phyloP scores from a whole-genome alignment of 2,888 invertebrate species.

The Drosophila glabriapex region DNA sequence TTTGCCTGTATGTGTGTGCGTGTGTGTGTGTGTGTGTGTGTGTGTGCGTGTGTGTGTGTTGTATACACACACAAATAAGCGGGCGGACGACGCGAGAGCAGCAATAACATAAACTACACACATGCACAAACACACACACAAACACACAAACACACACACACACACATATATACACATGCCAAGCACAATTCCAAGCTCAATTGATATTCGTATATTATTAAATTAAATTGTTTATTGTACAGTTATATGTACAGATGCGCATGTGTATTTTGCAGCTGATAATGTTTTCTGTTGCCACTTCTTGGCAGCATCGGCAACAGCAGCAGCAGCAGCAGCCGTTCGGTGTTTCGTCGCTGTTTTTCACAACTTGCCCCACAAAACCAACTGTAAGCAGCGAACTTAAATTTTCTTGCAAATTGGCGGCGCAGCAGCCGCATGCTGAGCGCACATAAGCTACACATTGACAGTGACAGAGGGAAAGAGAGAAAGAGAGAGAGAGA shows the following conservation, averaged over 20 bases:
- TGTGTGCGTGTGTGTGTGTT: slow-evolving; percentile 3
- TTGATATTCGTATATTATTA: slow-evolving; percentile 58
- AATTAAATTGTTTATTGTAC: slow-evolving; percentile 55
- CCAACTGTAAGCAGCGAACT: slow-evolving; percentile 78
- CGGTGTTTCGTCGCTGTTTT: slow-evolving; percentile 57
- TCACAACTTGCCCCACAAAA: slow-evolving; percentile 76
- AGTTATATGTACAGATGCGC: neutral
- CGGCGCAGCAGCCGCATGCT: slow-evolving; percentile 71
- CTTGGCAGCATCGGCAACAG: slow-evolving; percentile 48
- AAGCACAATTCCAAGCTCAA: slow-evolving; percentile 60
- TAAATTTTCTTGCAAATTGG: slow-evolving; percentile 78
- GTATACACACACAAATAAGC: slow-evolving; percentile 53
- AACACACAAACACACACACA: slow-evolving; percentile 1
- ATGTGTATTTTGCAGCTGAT: slow-evolving; percentile 24
- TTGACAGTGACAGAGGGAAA: slow-evolving; percentile 27
- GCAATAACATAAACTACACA: slow-evolving; percentile 38
- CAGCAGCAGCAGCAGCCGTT: slow-evolving; percentile 41
- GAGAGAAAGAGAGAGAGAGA: neutral
- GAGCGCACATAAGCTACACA: slow-evolving; percentile 60
- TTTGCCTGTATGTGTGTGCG: slow-evolving; percentile 19
- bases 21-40: neutral
- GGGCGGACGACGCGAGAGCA: slow-evolving; percentile 65
- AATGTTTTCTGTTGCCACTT: slow-evolving; percentile 54
- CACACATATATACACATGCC: slow-evolving; percentile 1
- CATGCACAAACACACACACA: slow-evolving; percentile 15